Evolutionary conservation across 2,888 invertebrate genomes (phyloP), one percentile per base, ranked within the genome.

Genomic region (Drosophila setosimentum): DNA sequence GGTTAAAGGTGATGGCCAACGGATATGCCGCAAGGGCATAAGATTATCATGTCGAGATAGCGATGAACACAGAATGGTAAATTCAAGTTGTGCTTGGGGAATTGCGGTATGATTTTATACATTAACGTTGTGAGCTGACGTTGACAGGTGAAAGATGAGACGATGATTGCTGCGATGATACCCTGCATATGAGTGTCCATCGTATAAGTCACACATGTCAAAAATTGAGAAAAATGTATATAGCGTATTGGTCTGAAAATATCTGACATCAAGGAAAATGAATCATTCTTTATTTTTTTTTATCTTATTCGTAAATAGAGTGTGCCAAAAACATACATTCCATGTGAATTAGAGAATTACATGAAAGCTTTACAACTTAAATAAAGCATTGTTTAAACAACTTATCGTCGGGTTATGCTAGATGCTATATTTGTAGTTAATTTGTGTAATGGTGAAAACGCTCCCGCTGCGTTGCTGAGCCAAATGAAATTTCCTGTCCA

Each of bases 11-110:
- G 80, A 66, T 58, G 65, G 69, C 63, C 61, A 50, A 45, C 54
- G 66, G 65, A 74, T 74, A 63, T 70, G 74, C 89, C 71, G 49
- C 83, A 80, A 77, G 87, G 74, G 69, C 77, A 80, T 69, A 69
- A 69, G 83, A 88, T 86, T 80, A 66, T 73, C 48, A 53, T 63
- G 37, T 65, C 45, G 63, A 73, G 68, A 85, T 84, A 88, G 63
- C 67, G 45, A 49, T 21, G 48, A 59, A 35, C 64, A 42, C 42
- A 65, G 65, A 49, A 60, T 61, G 68, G 53, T 49, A 60, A 59
- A 53, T 40, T 37, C 21, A 55, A 7, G 27, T 55, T 37, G 27
- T 3, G 33, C 13, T 5, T 24, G 21, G 21, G 16, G 30, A 7
- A 21, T n/a, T 29, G 16, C 24, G 29, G 61, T 27, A 16, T 50